phyloP scores from a whole-genome alignment of 2,888 invertebrate genomes.

The Heliconius hortense region DNA sequence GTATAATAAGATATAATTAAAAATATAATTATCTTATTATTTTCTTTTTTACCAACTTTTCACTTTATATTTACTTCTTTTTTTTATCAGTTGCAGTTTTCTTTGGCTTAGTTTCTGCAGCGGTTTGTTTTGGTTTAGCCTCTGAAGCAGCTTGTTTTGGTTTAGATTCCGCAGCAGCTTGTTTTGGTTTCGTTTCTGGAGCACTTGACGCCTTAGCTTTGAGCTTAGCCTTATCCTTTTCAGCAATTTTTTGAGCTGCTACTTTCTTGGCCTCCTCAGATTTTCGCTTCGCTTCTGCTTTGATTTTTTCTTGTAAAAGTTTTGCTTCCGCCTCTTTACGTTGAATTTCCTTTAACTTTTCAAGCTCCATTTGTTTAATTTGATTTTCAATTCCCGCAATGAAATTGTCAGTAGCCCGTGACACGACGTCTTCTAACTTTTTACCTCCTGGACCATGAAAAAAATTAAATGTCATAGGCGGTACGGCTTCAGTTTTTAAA shows the following conservation, averaged over 20 bases:
- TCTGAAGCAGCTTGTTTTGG: not conserved
- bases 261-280: slow-evolving; percentile 48
- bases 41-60: not conserved
- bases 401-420: slow-evolving; percentile 47
- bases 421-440: slow-evolving; percentile 54
- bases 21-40: not conserved
- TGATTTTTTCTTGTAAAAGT: slow-evolving; percentile 53
- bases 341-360: slow-evolving; percentile 47
- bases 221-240: slow-evolving; percentile 42
- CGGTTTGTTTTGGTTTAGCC: not conserved
- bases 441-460: slow-evolving; percentile 58
- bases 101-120: not conserved
- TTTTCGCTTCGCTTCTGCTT: slow-evolving; percentile 51
- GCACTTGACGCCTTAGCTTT: slow-evolving; percentile 31
- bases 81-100: not conserved
- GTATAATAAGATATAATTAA: not conserved
- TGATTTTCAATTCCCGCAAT: slow-evolving; percentile 49
- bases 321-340: slow-evolving; percentile 54
- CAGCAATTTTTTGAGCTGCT: slow-evolving; percentile 40
- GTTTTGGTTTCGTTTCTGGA: slow-evolving; percentile 34
- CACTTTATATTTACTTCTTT: not conserved
- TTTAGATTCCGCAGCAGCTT: not conserved
- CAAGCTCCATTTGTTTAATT: slow-evolving; percentile 57
- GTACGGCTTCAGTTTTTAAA: slow-evolving; percentile 67
- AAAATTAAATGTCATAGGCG: slow-evolving; percentile 59